Evolutionary conservation across 1,140 invertebrate species (phyloP).

Genomic region (Rhynchophorus ferrugineus): DNA sequence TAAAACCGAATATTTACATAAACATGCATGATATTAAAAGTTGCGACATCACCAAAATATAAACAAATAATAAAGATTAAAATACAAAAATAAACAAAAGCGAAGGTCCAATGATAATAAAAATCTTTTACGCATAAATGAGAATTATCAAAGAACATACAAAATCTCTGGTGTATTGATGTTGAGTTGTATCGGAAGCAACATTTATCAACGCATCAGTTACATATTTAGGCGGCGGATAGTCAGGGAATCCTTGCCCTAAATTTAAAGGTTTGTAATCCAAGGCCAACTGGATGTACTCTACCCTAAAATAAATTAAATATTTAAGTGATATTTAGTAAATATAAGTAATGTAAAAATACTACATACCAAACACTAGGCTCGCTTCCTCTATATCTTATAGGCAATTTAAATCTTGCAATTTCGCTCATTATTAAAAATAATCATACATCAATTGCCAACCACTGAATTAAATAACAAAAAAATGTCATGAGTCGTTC

Average conservation of each 20-base stretch:
- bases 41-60: too few species aligned
- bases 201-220: slow-evolving; percentile 67
- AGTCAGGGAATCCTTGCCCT: slow-evolving; percentile 97
- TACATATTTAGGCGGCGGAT: slow-evolving; percentile 77
- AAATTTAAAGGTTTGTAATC: slow-evolving; percentile 90
- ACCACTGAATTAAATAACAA: too few species aligned
- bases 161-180: slow-evolving; percentile 88
- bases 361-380: slow-evolving; percentile 33
- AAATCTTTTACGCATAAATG: too few species aligned
- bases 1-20: too few species aligned
- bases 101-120: neutral
- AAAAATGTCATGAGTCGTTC: too few species aligned
- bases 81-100: neutral
- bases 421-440: too few species aligned
- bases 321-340: too few species aligned
- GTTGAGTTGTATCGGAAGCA: slow-evolving; percentile 62
- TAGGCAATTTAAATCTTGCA: slow-evolving; percentile 30
- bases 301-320: slow-evolving; percentile 91
- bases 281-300: slow-evolving; percentile 82
- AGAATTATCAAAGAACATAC: too few species aligned
- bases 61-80: neutral
- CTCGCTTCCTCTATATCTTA: slow-evolving; percentile 28
- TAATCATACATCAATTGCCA: too few species aligned
- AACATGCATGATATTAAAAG: too few species aligned
- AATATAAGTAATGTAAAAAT: too few species aligned